Conservation (phyloP, 2,888 invertebrate genomes). For the Girardia tigrina region DNA sequence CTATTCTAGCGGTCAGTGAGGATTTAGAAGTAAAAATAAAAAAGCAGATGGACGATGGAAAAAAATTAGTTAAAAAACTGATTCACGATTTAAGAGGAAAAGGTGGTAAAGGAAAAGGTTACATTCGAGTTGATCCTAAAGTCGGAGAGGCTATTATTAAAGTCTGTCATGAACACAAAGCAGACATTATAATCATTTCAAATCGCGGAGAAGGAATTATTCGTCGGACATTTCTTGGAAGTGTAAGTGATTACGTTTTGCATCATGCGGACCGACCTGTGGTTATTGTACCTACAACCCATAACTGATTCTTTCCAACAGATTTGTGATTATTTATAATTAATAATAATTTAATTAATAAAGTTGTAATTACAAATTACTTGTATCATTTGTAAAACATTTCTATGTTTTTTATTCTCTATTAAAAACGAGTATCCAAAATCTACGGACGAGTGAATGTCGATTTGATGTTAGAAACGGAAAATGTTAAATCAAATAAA, state of each 20-base stretch:
- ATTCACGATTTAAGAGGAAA: constrained; percentile 28
- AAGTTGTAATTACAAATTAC: no score
- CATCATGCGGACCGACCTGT: constrained; percentile 32
- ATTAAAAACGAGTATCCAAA: no score
- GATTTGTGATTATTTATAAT: not conserved
- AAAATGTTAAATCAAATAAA: not conserved
- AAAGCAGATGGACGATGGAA: constrained; percentile 32
- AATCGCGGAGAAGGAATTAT: constrained; percentile 31
- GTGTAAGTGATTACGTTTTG: constrained; percentile 32
- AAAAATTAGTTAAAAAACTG: constrained; percentile 8
- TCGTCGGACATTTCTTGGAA: constrained; percentile 33
- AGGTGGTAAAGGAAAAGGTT: constrained; percentile 25
- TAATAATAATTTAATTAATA: not conserved
- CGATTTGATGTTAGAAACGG: not conserved
- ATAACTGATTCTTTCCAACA: not conserved
- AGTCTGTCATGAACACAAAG: constrained; percentile 30
- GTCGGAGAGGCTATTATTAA: constrained; percentile 28
- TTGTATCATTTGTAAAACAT: no score
- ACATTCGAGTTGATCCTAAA: constrained; percentile 19
- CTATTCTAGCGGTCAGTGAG: constrained; percentile 3
- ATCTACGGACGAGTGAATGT: no score
- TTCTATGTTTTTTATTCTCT: no score
- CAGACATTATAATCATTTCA: constrained; percentile 28
- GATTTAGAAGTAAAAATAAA: not conserved
- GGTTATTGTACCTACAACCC: constrained; percentile 40